Conservation (phyloP, 2,888 invertebrate species). For the Trachelus iudaicus region DNA sequence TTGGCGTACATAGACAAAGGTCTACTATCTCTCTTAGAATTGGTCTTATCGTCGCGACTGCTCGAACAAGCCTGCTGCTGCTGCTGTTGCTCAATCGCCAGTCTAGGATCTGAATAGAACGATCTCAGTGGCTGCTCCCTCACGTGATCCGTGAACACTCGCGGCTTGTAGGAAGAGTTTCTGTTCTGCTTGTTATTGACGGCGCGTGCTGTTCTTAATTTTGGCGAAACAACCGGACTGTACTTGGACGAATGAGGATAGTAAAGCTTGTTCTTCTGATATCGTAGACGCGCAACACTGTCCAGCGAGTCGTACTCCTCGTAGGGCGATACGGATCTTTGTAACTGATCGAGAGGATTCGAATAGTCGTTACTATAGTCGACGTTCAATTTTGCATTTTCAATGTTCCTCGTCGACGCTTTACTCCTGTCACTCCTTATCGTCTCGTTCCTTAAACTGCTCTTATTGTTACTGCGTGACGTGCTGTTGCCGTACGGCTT, state of each 20-base stretch:
- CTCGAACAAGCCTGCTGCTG: conserved; percentile 15
- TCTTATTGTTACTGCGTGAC: conserved; percentile 16
- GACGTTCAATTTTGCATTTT: conserved; percentile 21
- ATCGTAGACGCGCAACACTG: conserved; percentile 37
- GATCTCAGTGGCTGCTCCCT: conserved; percentile 55
- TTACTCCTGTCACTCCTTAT: conserved; percentile 38
- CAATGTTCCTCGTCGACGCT: conserved; percentile 23
- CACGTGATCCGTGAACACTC: conserved; percentile 54
- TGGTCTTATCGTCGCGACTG: conserved; percentile 13
- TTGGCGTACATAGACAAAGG: conserved; percentile 55
- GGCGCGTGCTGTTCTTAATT: conserved; percentile 27
- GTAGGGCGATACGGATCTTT: conserved; percentile 49
- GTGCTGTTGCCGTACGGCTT: conserved; percentile 31
- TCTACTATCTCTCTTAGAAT: conserved; percentile 46
- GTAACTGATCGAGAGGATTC: conserved; percentile 55
- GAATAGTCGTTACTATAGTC: conserved; percentile 54
- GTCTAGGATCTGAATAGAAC: conserved; percentile 57
- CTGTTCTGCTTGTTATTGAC: conserved; percentile 21
- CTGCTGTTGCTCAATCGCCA: conserved; percentile 43
- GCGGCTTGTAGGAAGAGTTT: conserved; percentile 35
- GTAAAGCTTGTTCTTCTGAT: conserved; percentile 44
- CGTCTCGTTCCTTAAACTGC: conserved; percentile 28
- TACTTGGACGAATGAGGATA: conserved; percentile 44
- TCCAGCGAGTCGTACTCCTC: conserved; percentile 53
- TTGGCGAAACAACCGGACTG: conserved; percentile 49